Conservation (phyloP, 2,888 invertebrate genomes). For the Orchesella flavescens region DNA sequence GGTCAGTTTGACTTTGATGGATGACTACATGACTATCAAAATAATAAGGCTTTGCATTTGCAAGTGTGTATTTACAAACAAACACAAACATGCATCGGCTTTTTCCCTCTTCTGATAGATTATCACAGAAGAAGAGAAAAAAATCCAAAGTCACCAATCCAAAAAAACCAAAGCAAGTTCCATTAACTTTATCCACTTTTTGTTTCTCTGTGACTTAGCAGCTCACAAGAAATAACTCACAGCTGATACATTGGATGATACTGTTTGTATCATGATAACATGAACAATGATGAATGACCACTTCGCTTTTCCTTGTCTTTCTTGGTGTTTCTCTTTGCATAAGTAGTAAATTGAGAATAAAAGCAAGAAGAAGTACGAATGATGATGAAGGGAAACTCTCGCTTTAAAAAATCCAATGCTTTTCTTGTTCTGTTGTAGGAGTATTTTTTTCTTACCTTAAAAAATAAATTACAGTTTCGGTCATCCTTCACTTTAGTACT, state of each 20-base stretch:
- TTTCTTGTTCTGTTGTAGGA: conserved; percentile 10
- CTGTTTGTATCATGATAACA: conserved; percentile 42
- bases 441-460: conserved; percentile 30
- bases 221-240: conserved; percentile 46
- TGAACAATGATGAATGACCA: conserved; percentile 54
- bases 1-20: conserved; percentile 54
- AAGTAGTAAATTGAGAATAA: conserved; percentile 40
- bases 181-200: conserved; percentile 14
- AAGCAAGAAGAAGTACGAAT: too few relatives aligned
- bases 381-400: conserved; percentile 11
- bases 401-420: too few relatives aligned
- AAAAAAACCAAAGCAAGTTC: conserved; percentile 1
- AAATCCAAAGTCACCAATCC: conserved; percentile 28
- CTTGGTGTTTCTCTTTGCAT: conserved; percentile 8
- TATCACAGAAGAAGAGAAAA: conserved; percentile 35
- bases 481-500: conserved; percentile 38
- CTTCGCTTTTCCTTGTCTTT: too few relatives aligned
- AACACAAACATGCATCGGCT: conserved; percentile 24
- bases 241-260: conserved; percentile 39
- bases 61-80: conserved; percentile 1
- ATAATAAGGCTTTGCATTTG: conserved; percentile 40
- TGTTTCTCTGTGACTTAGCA: not conserved
- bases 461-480: conserved; percentile 25
- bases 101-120: conserved; percentile 40
- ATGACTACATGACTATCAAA: conserved; percentile 50